These are phyloP conservation scores for Apantesis nais DNA, from an alignment of 2,888 invertebrate species.

Conservation along the genomic window DNA sequence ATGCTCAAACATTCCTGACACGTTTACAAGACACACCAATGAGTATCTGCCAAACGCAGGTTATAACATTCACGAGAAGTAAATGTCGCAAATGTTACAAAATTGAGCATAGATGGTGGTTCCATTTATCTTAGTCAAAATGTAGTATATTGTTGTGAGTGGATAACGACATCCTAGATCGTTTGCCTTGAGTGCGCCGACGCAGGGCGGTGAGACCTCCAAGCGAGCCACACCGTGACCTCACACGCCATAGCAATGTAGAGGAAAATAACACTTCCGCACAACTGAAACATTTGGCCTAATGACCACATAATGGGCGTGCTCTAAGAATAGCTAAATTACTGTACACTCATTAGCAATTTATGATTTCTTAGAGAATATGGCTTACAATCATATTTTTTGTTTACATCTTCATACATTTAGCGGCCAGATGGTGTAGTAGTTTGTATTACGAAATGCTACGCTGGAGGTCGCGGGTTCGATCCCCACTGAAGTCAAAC, in stretches of 20 bases:
- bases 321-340: constrained; percentile 19
- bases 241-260: constrained; percentile 50
- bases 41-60: constrained; percentile 7
- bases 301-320: constrained; percentile 34
- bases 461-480: too few species aligned
- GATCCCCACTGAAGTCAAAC: too few species aligned
- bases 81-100: constrained; percentile 20
- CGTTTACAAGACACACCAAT: constrained; percentile 5
- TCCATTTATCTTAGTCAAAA: constrained; percentile 41
- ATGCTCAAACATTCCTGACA: constrained; percentile 19
- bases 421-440: too few species aligned
- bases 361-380: not conserved
- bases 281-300: constrained; percentile 45
- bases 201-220: constrained; percentile 32
- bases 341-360: constrained; percentile 5
- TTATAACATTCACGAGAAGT: constrained; percentile 14
- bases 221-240: constrained; percentile 48
- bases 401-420: not conserved
- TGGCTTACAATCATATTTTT: not conserved
- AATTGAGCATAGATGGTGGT: constrained; percentile 23
- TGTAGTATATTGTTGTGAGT: constrained; percentile 30
- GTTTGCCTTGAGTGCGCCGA: constrained; percentile 42
- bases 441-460: too few species aligned
- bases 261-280: constrained; percentile 58
- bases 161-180: constrained; percentile 33